Evolutionary conservation across 2,888 invertebrate species (phyloP), one percentile per base, ranked within the genome.

Genomic region (Cephus spinipes): DNA sequence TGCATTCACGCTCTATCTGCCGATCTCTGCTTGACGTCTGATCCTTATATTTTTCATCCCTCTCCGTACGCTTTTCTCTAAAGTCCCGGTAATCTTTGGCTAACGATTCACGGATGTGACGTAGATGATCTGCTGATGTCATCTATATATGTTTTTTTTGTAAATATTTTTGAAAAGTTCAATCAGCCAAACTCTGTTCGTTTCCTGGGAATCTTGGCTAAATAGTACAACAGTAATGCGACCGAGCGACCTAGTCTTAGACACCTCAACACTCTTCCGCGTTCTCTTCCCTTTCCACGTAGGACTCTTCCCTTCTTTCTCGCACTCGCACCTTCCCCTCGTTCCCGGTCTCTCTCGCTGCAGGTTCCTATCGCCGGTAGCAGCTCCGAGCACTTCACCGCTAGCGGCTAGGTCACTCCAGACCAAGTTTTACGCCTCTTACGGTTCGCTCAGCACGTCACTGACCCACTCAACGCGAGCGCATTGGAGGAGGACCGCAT

Each of bases 221-320:
- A 35, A 33, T 34, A 33, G 33, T 34, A 74, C 90, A 89, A 90
- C 90, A 89, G 89, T 89, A 87, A 88, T 87, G 87, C 90, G 91
- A 91, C 90, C 90, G 90, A 90, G 90, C 91, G 91, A 91, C 91
- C 91, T 88, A 91, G 90, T 91, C 90, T 91, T 87, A 84, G 89
- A 90, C 88, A 90, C 84, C 84, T 86, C 86, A 83, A 88, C 87
- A 86, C 87, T 90, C 89, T 89, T 89, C 89, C 90, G 89, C 89
- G 89, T 90, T 90, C 90, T 88, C 86, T 91, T 90, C 90, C 90
- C 90, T 88, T 89, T 90, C 90, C 90, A 90, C 87, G 75, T 76
- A 77, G 82, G 33, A 55, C 55, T 23, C 69, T 33, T 71, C 71
- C 32, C 31, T 12, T 71, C 32, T 71, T 6, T 32, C 71, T 71